A percentile compares a stretch with the other conserved stretches of the same genome.
Evolutionary conservation across 2,888 invertebrate species (phyloP).

Genomic region (Lasioglossum villosulum): DNA sequence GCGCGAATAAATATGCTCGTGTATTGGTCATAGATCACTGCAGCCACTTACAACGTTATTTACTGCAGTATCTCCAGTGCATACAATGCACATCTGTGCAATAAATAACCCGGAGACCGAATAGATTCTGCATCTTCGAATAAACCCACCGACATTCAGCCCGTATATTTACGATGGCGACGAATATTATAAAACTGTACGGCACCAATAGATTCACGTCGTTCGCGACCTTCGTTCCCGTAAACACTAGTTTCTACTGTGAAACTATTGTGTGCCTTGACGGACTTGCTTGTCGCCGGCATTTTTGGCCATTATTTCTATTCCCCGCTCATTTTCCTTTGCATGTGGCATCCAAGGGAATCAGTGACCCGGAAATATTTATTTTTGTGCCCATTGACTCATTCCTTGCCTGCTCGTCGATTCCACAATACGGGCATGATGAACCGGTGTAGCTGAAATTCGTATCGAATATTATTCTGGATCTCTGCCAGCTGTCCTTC

Average conservation of each 20-base stretch:
- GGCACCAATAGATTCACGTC: background rate
- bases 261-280: slow-evolving; percentile 15
- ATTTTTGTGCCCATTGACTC: slow-evolving; percentile 49
- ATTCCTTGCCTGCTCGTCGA: slow-evolving; percentile 63
- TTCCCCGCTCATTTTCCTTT: background rate
- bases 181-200: background rate
- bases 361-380: slow-evolving; percentile 37
- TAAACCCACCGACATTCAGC: slow-evolving; percentile 10
- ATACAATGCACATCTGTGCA: slow-evolving; percentile 13
- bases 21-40: slow-evolving; percentile 8
- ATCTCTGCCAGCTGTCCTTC: slow-evolving; percentile 66
- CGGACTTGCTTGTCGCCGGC: slow-evolving; percentile 18
- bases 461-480: slow-evolving; percentile 74
- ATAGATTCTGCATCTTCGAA: slow-evolving; percentile 32
- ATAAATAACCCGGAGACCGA: slow-evolving; percentile 30
- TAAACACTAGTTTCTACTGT: background rate
- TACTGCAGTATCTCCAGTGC: slow-evolving; percentile 30
- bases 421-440: slow-evolving; percentile 70
- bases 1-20: background rate
- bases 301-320: slow-evolving; percentile 16
- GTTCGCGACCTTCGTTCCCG: background rate
- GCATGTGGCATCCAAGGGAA: background rate
- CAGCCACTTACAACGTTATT: slow-evolving; percentile 41
- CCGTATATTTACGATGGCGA: background rate
- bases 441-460: slow-evolving; percentile 64